phyloP scores from a whole-genome alignment of 2,797 vertebrate genomes.

The Lepus oiostolus region DNA sequence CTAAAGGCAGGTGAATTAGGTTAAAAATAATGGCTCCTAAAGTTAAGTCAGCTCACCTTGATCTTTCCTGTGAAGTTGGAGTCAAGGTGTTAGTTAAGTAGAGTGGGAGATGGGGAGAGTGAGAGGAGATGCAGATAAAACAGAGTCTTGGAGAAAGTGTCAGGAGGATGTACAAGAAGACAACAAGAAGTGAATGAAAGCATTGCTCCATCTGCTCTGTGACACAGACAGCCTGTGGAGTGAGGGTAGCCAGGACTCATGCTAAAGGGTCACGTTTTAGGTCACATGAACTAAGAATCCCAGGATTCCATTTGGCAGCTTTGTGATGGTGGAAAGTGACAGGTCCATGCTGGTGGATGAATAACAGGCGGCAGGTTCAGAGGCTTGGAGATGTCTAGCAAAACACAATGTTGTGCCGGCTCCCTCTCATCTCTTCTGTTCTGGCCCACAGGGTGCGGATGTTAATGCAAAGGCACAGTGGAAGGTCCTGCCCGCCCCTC shows the following conservation, averaged over 20 bases:
- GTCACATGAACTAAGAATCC: too few relatives aligned
- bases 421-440: too few relatives aligned
- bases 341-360: too few relatives aligned
- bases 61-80: not conserved
- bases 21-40: not conserved
- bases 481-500: too few relatives aligned
- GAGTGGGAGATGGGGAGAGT: rapidly evolving
- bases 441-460: not conserved
- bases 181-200: not conserved
- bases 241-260: too few relatives aligned
- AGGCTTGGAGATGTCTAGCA: too few relatives aligned
- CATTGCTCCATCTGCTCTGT: rapidly evolving
- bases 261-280: rapidly evolving
- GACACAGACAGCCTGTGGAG: not conserved
- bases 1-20: not conserved
- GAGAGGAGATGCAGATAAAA: not conserved
- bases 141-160: not conserved
- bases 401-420: too few relatives aligned
- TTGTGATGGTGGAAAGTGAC: too few relatives aligned
- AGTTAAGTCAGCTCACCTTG: not conserved
- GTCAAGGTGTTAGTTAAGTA: not conserved
- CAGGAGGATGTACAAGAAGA: not conserved
- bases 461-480: too few relatives aligned
- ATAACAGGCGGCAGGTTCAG: too few relatives aligned
- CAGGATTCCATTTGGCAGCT: too few relatives aligned